These are phyloP conservation scores for Dunckerocampus dactyliophorus DNA, from an alignment of 2,113 vertebrate genomes.

Conservation along the genomic window DNA sequence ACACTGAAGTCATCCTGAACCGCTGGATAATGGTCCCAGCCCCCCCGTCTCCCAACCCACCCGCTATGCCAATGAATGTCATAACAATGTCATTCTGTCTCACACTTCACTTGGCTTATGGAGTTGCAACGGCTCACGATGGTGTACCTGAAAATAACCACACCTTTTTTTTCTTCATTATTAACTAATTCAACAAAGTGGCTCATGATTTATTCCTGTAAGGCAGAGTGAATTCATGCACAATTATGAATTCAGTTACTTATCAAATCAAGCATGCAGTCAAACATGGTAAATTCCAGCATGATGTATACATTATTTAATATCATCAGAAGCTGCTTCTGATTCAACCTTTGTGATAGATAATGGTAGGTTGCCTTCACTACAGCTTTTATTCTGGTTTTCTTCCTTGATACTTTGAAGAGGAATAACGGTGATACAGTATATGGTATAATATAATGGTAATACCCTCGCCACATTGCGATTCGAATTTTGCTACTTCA, in stretches of 20 bases:
- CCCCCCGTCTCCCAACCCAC: slow-evolving; percentile 28
- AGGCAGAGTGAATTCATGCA: background rate
- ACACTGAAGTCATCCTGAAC: slow-evolving; percentile 29
- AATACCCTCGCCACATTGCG: too few relatives aligned
- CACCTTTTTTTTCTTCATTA: too few relatives aligned
- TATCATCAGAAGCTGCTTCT: background rate
- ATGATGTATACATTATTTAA: background rate
- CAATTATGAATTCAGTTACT: too few relatives aligned
- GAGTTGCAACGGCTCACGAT: slow-evolving; percentile 6
- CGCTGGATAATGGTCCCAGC: slow-evolving; percentile 50
- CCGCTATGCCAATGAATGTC: slow-evolving; percentile 43
- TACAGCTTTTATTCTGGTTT: too few relatives aligned
- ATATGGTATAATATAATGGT: too few relatives aligned
- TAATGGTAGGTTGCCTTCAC: background rate
- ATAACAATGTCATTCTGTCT: slow-evolving; percentile 50
- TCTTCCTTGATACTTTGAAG: too few relatives aligned
- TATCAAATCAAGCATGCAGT: background rate
- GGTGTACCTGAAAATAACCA: background rate
- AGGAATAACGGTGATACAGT: too few relatives aligned
- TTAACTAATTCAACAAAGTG: background rate
- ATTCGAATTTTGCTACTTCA: too few relatives aligned
- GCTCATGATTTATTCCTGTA: background rate
- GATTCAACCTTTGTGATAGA: background rate
- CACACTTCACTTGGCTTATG: background rate
- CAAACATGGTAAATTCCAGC: background rate